phyloP scores from a whole-genome alignment of 2,888 invertebrate species.

The Morpho deidamia region DNA sequence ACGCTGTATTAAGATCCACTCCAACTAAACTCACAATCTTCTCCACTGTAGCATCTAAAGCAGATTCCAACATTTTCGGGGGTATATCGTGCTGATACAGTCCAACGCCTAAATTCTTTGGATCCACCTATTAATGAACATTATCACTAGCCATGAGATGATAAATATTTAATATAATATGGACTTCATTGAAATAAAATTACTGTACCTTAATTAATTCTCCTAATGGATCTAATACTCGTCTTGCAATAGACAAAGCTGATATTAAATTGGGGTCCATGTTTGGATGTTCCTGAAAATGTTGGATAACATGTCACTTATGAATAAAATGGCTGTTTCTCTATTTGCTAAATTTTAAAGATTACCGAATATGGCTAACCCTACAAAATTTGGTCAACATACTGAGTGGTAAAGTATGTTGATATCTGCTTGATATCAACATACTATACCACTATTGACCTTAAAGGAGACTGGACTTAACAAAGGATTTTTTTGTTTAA shows the following conservation, averaged over 20 bases:
- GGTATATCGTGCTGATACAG: conserved; percentile 96
- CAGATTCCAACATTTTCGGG: conserved; percentile 84
- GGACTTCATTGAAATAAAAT: background rate
- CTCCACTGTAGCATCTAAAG: conserved; percentile 88
- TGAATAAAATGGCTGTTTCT: background rate
- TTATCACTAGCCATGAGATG: background rate
- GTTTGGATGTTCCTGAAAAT: conserved; percentile 85
- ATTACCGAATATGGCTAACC: too few species aligned
- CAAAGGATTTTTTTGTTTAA: too few species aligned
- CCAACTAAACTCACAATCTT: conserved; percentile 97
- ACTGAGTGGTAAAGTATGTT: too few species aligned
- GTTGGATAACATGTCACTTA: background rate
- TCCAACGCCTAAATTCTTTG: conserved; percentile 95
- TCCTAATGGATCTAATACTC: conserved; percentile 93
- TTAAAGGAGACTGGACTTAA: too few species aligned
- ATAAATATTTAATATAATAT: background rate
- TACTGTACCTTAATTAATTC: conserved; percentile 88
- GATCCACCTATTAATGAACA: conserved; percentile 81
- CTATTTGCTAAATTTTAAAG: too few species aligned
- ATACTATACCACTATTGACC: too few species aligned
- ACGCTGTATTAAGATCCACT: conserved; percentile 93
- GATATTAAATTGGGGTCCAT: conserved; percentile 90
- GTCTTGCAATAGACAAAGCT: conserved; percentile 88
- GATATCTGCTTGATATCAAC: too few species aligned
- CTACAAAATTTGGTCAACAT: too few species aligned